Evolutionary conservation across 1,140 invertebrate species (phyloP).

Genomic region (Adoxophyes honmai): DNA sequence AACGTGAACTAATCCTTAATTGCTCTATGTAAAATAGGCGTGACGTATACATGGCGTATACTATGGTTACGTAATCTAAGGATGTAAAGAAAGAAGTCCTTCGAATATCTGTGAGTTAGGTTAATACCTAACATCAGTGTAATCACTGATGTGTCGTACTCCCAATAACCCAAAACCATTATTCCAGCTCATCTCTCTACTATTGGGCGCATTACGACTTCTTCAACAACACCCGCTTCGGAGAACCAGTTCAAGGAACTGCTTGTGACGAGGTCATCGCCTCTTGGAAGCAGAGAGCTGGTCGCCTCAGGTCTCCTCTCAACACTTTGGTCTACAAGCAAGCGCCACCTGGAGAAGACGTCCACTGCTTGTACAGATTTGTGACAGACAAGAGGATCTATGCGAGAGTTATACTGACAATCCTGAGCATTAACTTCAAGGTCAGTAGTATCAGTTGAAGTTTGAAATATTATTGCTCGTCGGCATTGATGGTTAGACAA

Average conservation of each 20-base stretch:
- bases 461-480: too few species aligned
- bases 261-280: constrained; percentile 91
- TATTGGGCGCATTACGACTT: constrained; percentile 96
- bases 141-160: too few species aligned
- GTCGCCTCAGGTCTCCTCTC: constrained; percentile 86
- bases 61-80: too few species aligned
- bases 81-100: too few species aligned
- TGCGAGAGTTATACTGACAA: constrained; percentile 86
- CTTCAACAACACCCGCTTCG: constrained; percentile 92
- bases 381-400: constrained; percentile 88
- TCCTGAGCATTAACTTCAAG: constrained; percentile 84
- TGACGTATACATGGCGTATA: too few species aligned
- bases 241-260: constrained; percentile 86
- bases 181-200: constrained; percentile 84
- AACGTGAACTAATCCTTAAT: too few species aligned
- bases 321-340: constrained; percentile 92
- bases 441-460: constrained; percentile 26
- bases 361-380: constrained; percentile 89
- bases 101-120: too few species aligned
- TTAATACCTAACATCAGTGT: too few species aligned
- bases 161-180: neutral
- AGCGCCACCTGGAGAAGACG: constrained; percentile 81
- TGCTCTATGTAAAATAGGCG: too few species aligned
- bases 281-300: constrained; percentile 85
- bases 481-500: too few species aligned